These are phyloP conservation scores for Deroplatys truncata DNA, from an alignment of 2,888 invertebrate genomes.

Conservation along the genomic window DNA sequence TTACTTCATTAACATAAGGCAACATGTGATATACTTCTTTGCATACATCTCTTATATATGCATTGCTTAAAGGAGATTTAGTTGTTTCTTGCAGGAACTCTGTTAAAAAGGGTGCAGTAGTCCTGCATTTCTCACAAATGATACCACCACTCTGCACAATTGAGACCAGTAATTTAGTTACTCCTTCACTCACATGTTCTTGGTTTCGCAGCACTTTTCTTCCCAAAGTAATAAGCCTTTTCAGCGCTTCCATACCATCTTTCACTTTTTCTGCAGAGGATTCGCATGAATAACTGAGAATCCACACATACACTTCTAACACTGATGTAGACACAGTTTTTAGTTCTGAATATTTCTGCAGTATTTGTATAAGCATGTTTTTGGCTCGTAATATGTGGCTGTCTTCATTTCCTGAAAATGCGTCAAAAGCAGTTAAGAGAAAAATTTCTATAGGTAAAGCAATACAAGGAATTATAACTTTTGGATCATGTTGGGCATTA, in stretches of 20 bases:
- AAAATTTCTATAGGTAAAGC: too few species aligned
- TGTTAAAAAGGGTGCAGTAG: background rate
- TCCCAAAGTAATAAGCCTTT: conserved; percentile 11
- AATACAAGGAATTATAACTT: too few species aligned
- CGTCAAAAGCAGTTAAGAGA: background rate
- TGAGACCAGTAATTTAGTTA: background rate
- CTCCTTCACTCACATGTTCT: background rate
- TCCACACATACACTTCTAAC: conserved; percentile 26
- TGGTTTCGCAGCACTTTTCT: conserved; percentile 7
- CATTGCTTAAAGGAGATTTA: background rate
- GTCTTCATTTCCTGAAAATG: background rate
- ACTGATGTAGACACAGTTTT: conserved; percentile 23
- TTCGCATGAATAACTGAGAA: conserved; percentile 11
- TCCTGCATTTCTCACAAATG: background rate
- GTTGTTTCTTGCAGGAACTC: background rate
- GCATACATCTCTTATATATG: background rate
- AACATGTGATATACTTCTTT: background rate
- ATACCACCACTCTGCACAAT: background rate
- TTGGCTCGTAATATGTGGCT: background rate
- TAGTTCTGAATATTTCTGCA: conserved; percentile 22
- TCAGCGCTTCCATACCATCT: background rate
- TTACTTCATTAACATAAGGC: background rate
- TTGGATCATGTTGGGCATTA: too few species aligned
- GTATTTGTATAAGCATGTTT: conserved; percentile 7
- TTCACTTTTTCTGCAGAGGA: background rate